phyloP scores from a whole-genome alignment of 2,888 invertebrate genomes.

The Eucriotettix oculatus region DNA sequence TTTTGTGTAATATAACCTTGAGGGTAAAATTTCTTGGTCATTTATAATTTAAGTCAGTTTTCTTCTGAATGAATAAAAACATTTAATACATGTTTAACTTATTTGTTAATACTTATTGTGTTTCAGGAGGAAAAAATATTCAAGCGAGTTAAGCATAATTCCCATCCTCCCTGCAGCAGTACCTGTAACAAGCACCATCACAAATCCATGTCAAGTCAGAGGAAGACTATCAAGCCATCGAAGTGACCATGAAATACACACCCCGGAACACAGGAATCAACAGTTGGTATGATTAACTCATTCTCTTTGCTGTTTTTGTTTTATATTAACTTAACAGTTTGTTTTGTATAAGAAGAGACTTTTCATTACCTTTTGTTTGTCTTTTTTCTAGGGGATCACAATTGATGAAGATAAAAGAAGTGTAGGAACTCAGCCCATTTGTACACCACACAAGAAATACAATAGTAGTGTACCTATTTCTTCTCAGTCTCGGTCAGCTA shows the following conservation, averaged over 20 bases:
- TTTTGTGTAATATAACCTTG: too few species aligned
- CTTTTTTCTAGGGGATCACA: background rate
- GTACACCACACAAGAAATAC: background rate
- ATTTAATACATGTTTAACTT: too few species aligned
- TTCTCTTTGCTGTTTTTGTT: too few species aligned
- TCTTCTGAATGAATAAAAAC: too few species aligned
- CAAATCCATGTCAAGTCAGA: background rate
- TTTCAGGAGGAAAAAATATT: slow-evolving; percentile 33
- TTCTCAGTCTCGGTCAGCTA: slow-evolving; percentile 2
- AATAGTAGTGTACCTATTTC: background rate
- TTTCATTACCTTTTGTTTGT: too few species aligned
- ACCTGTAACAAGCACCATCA: background rate
- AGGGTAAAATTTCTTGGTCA: too few species aligned
- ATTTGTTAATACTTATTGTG: background rate
- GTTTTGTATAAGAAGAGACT: too few species aligned
- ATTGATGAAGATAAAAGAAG: slow-evolving; percentile 5
- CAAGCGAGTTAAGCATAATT: slow-evolving; percentile 38
- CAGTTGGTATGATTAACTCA: slow-evolving; percentile 9
- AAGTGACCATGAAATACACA: slow-evolving; percentile 45
- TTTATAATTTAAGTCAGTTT: too few species aligned
- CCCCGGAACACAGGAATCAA: slow-evolving; percentile 36
- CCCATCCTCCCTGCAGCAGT: slow-evolving; percentile 17
- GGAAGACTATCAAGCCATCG: slow-evolving; percentile 34
- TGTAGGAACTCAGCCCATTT: background rate
- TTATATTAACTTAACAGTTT: too few species aligned